These are phyloP conservation scores for Agelas oroides DNA, from an alignment of 37 sponge, comb jelly and placozoan species.

Conservation along the genomic window DNA sequence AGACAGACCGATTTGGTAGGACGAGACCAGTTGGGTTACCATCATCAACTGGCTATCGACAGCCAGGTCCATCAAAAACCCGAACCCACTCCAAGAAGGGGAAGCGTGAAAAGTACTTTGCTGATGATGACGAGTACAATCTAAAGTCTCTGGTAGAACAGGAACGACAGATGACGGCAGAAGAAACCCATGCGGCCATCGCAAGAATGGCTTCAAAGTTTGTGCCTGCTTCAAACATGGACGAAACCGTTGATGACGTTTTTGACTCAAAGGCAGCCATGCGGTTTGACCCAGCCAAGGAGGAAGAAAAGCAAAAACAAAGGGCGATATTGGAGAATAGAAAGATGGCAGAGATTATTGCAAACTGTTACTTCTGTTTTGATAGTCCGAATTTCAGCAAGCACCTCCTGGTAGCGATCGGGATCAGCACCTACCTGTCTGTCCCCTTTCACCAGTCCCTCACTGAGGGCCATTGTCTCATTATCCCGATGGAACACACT, in stretches of 20 bases:
- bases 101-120: constrained; percentile 69
- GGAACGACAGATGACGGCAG: constrained; percentile 71
- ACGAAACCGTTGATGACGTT: constrained; percentile 89
- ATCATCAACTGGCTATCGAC: not conserved
- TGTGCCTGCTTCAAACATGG: constrained; percentile 61
- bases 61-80: not conserved
- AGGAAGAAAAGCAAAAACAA: constrained; percentile 28
- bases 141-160: constrained; percentile 70
- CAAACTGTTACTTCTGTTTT: constrained; percentile 76
- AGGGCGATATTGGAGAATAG: constrained; percentile 49
- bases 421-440: constrained; percentile 76
- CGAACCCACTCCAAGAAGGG: constrained; percentile 50
- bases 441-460: constrained; percentile 82
- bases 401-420: constrained; percentile 80
- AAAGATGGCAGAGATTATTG: constrained; percentile 51
- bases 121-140: constrained; percentile 74
- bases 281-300: constrained; percentile 25
- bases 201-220: constrained; percentile 82
- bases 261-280: constrained; percentile 61
- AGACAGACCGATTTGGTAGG: constrained; percentile 70
- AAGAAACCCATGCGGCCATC: constrained; percentile 73
- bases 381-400: constrained; percentile 60
- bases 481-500: constrained; percentile 80
- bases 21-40: constrained; percentile 54
- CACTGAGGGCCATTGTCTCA: constrained; percentile 79